Conservation (phyloP, 2,888 invertebrate species). For the Trilocha varians region DNA sequence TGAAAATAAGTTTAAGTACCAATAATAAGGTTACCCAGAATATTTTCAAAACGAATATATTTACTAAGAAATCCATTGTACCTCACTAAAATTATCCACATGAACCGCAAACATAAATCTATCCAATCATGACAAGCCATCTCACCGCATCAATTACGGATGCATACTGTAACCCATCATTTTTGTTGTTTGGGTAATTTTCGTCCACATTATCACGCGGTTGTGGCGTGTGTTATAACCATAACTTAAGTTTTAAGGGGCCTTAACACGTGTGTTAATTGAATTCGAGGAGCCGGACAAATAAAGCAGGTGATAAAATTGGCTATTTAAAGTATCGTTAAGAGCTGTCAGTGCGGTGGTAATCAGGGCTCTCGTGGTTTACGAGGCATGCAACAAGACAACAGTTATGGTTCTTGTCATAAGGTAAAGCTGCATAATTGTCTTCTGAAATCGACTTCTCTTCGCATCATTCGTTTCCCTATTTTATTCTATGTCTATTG, state of each 20-base stretch:
- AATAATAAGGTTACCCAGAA: too few species aligned
- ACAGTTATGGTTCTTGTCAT: too few species aligned
- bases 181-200: conserved; percentile 49
- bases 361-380: conserved; percentile 46
- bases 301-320: conserved; percentile 68
- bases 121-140: conserved; percentile 2
- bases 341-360: conserved; percentile 55
- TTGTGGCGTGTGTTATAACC: conserved; percentile 50
- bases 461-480: too few species aligned
- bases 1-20: too few species aligned
- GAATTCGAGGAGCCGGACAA: conserved; percentile 63
- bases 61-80: too few species aligned
- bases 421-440: too few species aligned
- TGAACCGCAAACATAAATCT: too few species aligned
- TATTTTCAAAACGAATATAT: too few species aligned
- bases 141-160: conserved; percentile 46
- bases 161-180: conserved; percentile 37
- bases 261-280: conserved; percentile 66
- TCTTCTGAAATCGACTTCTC: too few species aligned
- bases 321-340: conserved; percentile 70
- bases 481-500: too few species aligned
- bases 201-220: conserved; percentile 46
- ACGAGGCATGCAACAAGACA: conserved; percentile 46
- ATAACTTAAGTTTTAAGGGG: conserved; percentile 53
- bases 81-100: too few species aligned